Percentiles rank a stretch among this genome's conserved stretches.
These are phyloP conservation scores for Oxycera nigricornis DNA, from an alignment of 2,888 invertebrate genomes.

Conservation along the genomic window DNA sequence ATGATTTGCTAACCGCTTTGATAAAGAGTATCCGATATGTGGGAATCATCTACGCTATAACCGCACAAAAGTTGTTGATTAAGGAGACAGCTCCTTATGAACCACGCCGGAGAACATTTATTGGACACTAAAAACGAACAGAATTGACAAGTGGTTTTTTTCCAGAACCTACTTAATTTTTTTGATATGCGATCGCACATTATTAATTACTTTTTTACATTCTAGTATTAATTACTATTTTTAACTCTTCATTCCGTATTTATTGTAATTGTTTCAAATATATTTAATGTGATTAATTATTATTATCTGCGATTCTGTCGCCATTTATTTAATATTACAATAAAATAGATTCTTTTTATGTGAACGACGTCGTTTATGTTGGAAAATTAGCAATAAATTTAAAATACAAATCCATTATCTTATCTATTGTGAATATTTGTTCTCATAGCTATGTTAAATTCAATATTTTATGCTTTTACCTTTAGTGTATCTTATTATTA, in stretches of 20 bases:
- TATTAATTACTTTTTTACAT: background rate
- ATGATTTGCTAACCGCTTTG: background rate
- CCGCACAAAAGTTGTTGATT: conserved; percentile 4
- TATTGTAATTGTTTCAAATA: too few species aligned
- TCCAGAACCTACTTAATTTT: background rate
- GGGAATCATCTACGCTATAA: background rate
- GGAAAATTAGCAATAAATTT: too few species aligned
- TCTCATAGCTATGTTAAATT: too few species aligned
- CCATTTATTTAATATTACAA: too few species aligned
- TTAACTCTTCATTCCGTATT: too few species aligned
- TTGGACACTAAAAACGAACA: conserved; percentile 14
- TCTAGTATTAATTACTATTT: too few species aligned
- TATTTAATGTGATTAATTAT: too few species aligned
- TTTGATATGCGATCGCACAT: background rate
- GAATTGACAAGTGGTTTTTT: background rate
- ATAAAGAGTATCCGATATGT: background rate
- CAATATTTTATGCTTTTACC: background rate
- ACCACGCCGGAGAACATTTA: background rate
- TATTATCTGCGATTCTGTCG: too few species aligned
- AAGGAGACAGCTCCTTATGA: background rate
- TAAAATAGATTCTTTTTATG: too few species aligned
- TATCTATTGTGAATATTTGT: too few species aligned
- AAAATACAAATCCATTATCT: too few species aligned
- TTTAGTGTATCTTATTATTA: background rate
- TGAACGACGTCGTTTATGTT: too few species aligned